A percentile compares a stretch with the other conserved stretches of the same genome.
These are phyloP conservation scores for Drosophila histrio DNA, from an alignment of 2,888 invertebrate species.

Conservation along the genomic window DNA sequence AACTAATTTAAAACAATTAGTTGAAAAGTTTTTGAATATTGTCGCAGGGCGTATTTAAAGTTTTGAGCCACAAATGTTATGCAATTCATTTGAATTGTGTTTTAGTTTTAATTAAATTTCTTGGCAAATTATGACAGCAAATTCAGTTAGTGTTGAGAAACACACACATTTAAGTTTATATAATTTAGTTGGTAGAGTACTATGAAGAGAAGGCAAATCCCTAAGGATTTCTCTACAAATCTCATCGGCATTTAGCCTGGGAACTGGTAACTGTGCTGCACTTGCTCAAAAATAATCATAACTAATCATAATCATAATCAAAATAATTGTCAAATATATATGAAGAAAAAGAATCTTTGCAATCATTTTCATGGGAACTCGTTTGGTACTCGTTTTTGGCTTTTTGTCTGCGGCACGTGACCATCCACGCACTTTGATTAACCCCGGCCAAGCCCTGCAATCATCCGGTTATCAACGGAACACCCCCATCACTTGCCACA, in stretches of 20 bases:
- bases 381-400: conserved; percentile 42
- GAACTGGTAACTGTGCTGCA: conserved; percentile 38
- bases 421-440: conserved; percentile 80
- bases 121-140: conserved; percentile 66
- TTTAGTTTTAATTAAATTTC: conserved; percentile 79
- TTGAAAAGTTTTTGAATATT: conserved; percentile 70
- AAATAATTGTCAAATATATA: conserved; percentile 58
- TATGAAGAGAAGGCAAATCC: conserved; percentile 44
- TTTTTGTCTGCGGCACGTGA: conserved; percentile 72
- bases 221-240: conserved; percentile 54
- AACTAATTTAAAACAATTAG: conserved; percentile 82
- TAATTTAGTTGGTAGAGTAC: conserved; percentile 51
- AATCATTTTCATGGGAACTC: conserved; percentile 68
- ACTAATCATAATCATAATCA: conserved; percentile 77
- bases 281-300: conserved; percentile 64
- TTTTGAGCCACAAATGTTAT: conserved; percentile 60
- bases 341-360: conserved; percentile 61
- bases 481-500: conserved; percentile 10
- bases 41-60: conserved; percentile 56
- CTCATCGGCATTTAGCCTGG: conserved; percentile 62
- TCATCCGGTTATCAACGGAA: conserved; percentile 37
- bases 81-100: conserved; percentile 57
- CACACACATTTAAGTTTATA: conserved; percentile 47
- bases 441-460: conserved; percentile 28
- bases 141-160: conserved; percentile 38